Evolutionary conservation across 1,140 invertebrate genomes (phyloP), one percentile per base, ranked within the genome.

Genomic region (Halictus rubicundus): DNA sequence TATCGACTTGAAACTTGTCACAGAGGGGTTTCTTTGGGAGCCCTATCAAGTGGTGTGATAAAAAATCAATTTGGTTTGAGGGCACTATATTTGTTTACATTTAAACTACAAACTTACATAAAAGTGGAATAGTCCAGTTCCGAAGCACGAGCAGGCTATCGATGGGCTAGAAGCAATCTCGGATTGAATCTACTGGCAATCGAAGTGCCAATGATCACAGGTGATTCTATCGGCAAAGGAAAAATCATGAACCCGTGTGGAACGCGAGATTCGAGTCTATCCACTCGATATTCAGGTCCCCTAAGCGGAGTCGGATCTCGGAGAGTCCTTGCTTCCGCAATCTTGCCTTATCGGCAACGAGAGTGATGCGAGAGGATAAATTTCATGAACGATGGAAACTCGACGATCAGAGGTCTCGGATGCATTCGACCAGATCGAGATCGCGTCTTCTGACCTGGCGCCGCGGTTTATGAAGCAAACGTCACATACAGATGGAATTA

Each of bases 401-500:
- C 21, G 12, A 23, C 54, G 39, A 76, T 76, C 54, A 23, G 39
- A 21, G 19, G 32, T 61, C 68, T 66, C 61, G 46, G 60, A 68
- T 59, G 71, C 52, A 74, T 23, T 25, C n/a, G 7, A 9, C 14
- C n/a, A 25, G 52, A 79, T 85, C 69, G 77, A 52, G 78, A 84
- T 84, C 71, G 57, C 73, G 65, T 59, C 54, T 59, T 57, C 61
- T 68, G 77, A 76, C 74, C 69, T n/a, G 68, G 27, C 52, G n/a
- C 65, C 39, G 70, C 68, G 65, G 74, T 72, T 76, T 81, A 79
- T 73, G 71, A 66, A 68, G 71, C 80, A 74, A 82, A 82, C 59
- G 59, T 72, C 65, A 59, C 68, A 78, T 83, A 78, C 68, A 72
- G 60, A 49, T 59, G 61, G 84, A 86, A 86, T 86, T 86, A 86